A percentile compares a stretch with the other conserved stretches of the same genome.
These are phyloP conservation scores for Phortica okadai DNA, from an alignment of 2,888 invertebrate genomes.

Conservation along the genomic window DNA sequence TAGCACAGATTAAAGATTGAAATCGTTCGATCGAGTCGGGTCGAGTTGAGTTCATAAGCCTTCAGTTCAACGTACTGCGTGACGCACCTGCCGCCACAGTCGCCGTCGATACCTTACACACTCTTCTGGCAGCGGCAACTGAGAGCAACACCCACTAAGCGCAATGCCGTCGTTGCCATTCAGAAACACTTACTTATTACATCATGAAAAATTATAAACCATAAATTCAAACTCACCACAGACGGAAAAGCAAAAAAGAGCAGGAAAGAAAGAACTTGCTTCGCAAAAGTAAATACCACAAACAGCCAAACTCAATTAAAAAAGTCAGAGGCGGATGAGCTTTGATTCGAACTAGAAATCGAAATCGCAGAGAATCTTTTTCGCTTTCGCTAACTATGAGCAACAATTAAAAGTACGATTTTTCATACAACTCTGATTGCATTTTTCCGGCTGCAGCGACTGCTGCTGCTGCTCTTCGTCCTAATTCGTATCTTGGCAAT, in stretches of 20 bases:
- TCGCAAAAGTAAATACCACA: slow-evolving; percentile 20
- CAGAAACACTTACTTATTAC: slow-evolving; percentile 26
- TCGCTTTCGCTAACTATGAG: slow-evolving; percentile 21
- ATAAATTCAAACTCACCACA: slow-evolving; percentile 34
- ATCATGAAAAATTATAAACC: slow-evolving; percentile 44
- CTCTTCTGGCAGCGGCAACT: background rate
- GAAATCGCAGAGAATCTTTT: background rate
- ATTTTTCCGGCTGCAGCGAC: slow-evolving; percentile 9
- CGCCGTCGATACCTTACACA: background rate
- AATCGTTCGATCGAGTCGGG: too few species aligned
- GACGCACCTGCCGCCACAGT: background rate
- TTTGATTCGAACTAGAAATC: background rate
- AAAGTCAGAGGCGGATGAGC: background rate
- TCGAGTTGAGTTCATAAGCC: too few species aligned
- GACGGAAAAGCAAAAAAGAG: too few species aligned
- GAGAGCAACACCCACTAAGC: slow-evolving; percentile 32
- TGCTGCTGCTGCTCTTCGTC: slow-evolving; percentile 40
- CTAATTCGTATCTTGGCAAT: slow-evolving; percentile 62
- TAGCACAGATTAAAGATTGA: too few species aligned
- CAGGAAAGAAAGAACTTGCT: background rate
- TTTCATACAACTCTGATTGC: slow-evolving; percentile 50
- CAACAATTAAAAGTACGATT: slow-evolving; percentile 58
- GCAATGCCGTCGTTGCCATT: background rate
- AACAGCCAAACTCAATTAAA: slow-evolving; percentile 40
- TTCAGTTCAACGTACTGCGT: background rate